A percentile compares a stretch with the other conserved stretches of the same genome.
phyloP scores from a whole-genome alignment of 2,797 vertebrate genomes.

The Mormyrus proboscirostris region DNA sequence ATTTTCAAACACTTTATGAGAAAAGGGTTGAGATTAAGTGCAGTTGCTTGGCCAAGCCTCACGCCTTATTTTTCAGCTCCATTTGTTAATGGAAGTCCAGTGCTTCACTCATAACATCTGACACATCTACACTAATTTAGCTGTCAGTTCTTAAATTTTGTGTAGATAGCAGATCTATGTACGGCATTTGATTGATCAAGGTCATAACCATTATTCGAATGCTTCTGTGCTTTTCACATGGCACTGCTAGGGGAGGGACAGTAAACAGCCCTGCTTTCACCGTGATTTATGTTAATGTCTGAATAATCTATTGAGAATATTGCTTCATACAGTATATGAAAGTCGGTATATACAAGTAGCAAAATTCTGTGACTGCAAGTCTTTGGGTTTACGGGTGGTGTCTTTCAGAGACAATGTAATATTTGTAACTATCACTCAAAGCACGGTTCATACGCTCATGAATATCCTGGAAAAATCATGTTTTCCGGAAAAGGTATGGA shows the following conservation, averaged over 20 bases:
- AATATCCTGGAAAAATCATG: not conserved
- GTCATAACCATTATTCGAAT: not conserved
- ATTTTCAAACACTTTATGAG: not conserved
- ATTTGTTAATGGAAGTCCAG: not conserved
- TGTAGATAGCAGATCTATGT: not conserved
- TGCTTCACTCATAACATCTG: not conserved
- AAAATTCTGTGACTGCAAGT: not conserved
- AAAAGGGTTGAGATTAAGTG: not conserved
- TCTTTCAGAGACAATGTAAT: not conserved
- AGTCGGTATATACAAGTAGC: not conserved
- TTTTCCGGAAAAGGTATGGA: not conserved
- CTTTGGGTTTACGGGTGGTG: not conserved
- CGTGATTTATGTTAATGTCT: not conserved
- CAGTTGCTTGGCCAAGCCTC: not conserved
- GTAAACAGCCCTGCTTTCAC: not conserved
- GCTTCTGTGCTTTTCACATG: not conserved
- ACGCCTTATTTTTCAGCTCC: not conserved
- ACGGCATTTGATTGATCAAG: not conserved
- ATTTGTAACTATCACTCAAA: not conserved
- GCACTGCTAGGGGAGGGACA: not conserved
- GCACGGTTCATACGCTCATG: not conserved
- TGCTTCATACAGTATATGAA: not conserved
- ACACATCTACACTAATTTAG: not conserved
- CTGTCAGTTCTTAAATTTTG: not conserved
- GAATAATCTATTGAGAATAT: not conserved